A percentile compares a stretch with the other conserved stretches of the same genome.
phyloP scores from a whole-genome alignment of 1,140 invertebrate genomes.

The Drosophila nannoptera region DNA sequence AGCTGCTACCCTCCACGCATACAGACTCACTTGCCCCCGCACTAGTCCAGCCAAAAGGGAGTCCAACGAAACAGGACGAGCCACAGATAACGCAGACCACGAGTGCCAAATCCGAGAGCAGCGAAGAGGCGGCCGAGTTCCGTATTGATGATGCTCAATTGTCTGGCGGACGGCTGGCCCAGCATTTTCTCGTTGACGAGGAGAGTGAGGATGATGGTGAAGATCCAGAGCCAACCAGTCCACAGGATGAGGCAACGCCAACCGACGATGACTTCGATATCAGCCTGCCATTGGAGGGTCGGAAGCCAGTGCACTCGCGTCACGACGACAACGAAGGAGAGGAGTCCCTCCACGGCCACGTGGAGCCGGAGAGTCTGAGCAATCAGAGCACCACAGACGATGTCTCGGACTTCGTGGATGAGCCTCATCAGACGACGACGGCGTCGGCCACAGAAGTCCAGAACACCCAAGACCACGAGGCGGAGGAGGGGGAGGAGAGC shows the following conservation, averaged over 20 bases:
- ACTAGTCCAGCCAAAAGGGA: constrained; percentile 20
- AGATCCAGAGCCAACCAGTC: constrained; percentile 2
- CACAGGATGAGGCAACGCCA: not conserved
- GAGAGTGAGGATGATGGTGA: constrained; percentile 52
- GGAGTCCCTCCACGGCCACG: constrained; percentile 5
- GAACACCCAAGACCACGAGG: constrained; percentile 6
- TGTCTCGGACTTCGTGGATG: constrained; percentile 71
- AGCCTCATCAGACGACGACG: constrained; percentile 32
- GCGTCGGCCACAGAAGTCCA: constrained; percentile 25
- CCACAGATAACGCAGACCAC: constrained; percentile 16
- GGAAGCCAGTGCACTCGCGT: constrained; percentile 51
- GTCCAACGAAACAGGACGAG: not conserved
- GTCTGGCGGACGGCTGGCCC: constrained; percentile 67
- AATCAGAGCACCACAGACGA: constrained; percentile 75
- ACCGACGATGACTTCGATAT: constrained; percentile 61
- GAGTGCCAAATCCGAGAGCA: constrained; percentile 59
- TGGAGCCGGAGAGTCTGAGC: constrained; percentile 42
- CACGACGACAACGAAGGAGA: constrained; percentile 44
- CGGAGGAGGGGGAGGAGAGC: constrained; percentile 35
- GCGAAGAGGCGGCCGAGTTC: constrained; percentile 52
- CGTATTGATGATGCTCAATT: constrained; percentile 70
- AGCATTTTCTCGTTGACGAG: constrained; percentile 64
- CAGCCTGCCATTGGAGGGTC: constrained; percentile 50
- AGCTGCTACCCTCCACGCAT: constrained; percentile 33
- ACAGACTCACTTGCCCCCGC: constrained; percentile 49